These are phyloP conservation scores for Acromyrmex heyeri DNA, from an alignment of 1,140 invertebrate genomes.

Conservation along the genomic window DNA sequence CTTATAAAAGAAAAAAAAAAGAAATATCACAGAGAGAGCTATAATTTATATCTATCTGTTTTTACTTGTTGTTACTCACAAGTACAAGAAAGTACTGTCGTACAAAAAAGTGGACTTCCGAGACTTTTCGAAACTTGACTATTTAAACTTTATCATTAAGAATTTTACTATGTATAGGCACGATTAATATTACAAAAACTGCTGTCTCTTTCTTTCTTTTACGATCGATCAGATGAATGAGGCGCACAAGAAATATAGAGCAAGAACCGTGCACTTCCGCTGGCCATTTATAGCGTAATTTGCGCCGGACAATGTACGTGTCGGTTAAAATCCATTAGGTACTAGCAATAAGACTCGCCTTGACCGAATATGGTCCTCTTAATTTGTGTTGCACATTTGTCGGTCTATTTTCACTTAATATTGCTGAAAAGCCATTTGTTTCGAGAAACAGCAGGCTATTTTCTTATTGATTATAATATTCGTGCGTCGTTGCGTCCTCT, in stretches of 20 bases:
- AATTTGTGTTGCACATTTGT: no score
- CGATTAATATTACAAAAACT: constrained; percentile 3
- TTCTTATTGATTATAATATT: constrained; percentile 40
- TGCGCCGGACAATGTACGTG: neutral
- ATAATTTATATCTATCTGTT: neutral
- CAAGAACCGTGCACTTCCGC: neutral
- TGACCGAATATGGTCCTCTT: no score
- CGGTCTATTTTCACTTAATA: no score
- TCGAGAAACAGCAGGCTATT: neutral
- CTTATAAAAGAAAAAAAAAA: neutral
- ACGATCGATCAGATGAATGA: neutral
- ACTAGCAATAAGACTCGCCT: no score
- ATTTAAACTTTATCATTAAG: neutral
- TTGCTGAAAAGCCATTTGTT: neutral
- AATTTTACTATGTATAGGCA: neutral
- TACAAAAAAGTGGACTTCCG: no score
- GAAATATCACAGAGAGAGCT: neutral
- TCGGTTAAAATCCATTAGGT: neutral
- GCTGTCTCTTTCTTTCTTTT: neutral
- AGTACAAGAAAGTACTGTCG: no score
- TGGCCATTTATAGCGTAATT: neutral
- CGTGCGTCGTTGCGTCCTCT: constrained; percentile 11
- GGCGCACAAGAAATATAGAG: neutral
- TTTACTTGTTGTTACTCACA: neutral
- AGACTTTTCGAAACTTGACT: neutral